Percentiles rank a stretch among this genome's conserved stretches.
phyloP scores from a whole-genome alignment of 2,113 vertebrate genomes.

The Poeciliopsis prolifica region DNA sequence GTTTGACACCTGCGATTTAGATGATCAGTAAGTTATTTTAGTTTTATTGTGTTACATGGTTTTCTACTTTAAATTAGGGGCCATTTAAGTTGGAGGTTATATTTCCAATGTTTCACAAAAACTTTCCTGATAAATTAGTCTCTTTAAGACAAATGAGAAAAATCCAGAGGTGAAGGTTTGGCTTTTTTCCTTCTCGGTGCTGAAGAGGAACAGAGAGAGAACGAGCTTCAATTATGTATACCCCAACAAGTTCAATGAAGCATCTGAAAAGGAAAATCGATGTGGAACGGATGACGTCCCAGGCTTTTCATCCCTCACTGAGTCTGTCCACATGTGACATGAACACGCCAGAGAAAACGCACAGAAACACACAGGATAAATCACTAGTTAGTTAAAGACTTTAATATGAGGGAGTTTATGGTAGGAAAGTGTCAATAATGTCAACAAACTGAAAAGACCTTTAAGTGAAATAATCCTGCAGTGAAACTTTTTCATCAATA shows the following conservation, averaged over 20 bases:
- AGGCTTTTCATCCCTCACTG: conserved; percentile 66
- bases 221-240: conserved; percentile 77
- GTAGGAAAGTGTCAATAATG: neutral
- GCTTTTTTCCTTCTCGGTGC: conserved; percentile 46
- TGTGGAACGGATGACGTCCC: conserved; percentile 74
- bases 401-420: neutral
- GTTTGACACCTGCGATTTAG: too few species aligned
- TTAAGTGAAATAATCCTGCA: too few species aligned
- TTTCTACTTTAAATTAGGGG: neutral
- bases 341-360: conserved; percentile 25
- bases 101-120: neutral
- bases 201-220: conserved; percentile 32
- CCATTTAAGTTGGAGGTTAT: neutral
- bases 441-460: neutral
- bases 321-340: conserved; percentile 43
- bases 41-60: neutral
- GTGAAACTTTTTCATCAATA: too few species aligned
- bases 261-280: conserved; percentile 77
- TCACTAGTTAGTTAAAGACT: conserved; percentile 24
- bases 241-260: conserved; percentile 80
- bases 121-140: neutral
- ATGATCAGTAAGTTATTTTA: neutral
- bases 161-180: conserved; percentile 29
- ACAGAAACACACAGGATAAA: conserved; percentile 45
- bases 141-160: conserved; percentile 62